Evolutionary conservation across 2,888 invertebrate species (phyloP).

Genomic region (Atrina japonica): DNA sequence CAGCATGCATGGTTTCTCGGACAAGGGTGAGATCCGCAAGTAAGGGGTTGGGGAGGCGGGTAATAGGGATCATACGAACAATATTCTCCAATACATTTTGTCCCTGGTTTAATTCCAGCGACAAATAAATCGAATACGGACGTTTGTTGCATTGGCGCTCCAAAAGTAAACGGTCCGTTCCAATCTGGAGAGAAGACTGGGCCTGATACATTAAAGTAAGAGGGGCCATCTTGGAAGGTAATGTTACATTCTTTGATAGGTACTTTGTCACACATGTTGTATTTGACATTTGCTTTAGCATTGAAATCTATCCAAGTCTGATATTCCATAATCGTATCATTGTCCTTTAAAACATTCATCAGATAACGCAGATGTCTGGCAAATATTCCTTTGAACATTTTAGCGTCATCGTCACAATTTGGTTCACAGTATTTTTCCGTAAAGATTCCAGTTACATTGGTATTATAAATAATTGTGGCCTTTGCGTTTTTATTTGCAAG

Average conservation of each 20-base stretch:
- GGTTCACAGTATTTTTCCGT: slow-evolving; percentile 58
- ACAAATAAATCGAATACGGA: slow-evolving; percentile 59
- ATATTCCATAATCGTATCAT: slow-evolving; percentile 40
- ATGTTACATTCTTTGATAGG: slow-evolving; percentile 60
- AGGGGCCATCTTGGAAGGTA: slow-evolving; percentile 59
- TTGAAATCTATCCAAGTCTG: slow-evolving; percentile 56
- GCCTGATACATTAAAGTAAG: slow-evolving; percentile 56
- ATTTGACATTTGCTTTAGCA: slow-evolving; percentile 44
- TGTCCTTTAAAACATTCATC: slow-evolving; percentile 51
- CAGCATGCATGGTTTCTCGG: slow-evolving; percentile 59
- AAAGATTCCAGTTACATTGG: slow-evolving; percentile 55
- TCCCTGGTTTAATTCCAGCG: slow-evolving; percentile 53
- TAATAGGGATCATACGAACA: slow-evolving; percentile 59
- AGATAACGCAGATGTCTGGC: slow-evolving; percentile 57
- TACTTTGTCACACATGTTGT: slow-evolving; percentile 53
- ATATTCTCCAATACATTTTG: slow-evolving; percentile 50
- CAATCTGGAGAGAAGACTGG: slow-evolving; percentile 63
- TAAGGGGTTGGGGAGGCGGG: slow-evolving; percentile 59
- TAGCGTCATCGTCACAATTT: slow-evolving; percentile 50
- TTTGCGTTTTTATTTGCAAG: slow-evolving; percentile 56
- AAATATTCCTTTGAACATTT: slow-evolving; percentile 66
- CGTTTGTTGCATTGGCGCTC: slow-evolving; percentile 64
- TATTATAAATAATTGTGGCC: slow-evolving; percentile 49
- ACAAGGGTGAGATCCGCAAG: slow-evolving; percentile 62
- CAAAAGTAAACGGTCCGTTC: slow-evolving; percentile 58